Conservation (phyloP, 2,113 vertebrate genomes). For the Epinephelus fuscoguttatus region DNA sequence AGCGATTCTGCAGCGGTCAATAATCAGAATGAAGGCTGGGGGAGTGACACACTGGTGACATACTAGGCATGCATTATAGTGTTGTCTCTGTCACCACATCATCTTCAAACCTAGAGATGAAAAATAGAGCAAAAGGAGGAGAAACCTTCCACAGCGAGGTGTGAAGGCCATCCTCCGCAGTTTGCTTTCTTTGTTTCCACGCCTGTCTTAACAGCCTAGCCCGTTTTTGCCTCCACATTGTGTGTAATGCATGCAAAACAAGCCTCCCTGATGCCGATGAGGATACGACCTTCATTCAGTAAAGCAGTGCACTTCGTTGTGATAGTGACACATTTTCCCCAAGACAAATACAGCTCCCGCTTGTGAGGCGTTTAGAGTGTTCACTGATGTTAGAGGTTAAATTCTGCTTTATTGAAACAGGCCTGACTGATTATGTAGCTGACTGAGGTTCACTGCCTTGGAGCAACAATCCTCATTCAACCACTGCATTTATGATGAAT, state of each 20-base stretch:
- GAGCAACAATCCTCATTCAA: conserved; percentile 6
- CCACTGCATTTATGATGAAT: conserved; percentile 33
- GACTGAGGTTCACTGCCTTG: conserved; percentile 21
- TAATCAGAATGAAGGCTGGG: conserved; percentile 66
- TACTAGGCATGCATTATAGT: conserved; percentile 43
- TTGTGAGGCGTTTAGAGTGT: conserved; percentile 35
- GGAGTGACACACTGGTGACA: conserved; percentile 51
- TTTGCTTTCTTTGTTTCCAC: conserved; percentile 23
- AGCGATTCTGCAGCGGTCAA: conserved; percentile 75
- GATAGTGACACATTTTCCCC: conserved; percentile 55
- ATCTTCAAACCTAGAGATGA: background rate
- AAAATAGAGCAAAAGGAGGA: background rate
- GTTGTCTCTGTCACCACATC: conserved; percentile 21
- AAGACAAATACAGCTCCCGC: conserved; percentile 37
- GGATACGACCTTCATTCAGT: conserved; percentile 38
- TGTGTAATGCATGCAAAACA: conserved; percentile 34
- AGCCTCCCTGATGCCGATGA: background rate
- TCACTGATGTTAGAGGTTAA: conserved; percentile 50
- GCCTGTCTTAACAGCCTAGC: background rate
- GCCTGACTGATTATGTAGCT: conserved; percentile 48
- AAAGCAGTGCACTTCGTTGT: conserved; percentile 23
- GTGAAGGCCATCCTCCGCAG: background rate
- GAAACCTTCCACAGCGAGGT: background rate
- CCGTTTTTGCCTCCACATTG: conserved; percentile 6
- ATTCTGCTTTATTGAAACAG: conserved; percentile 47